Conservation (phyloP, 2,113 vertebrate species). For the Aplodontia rufa region DNA sequence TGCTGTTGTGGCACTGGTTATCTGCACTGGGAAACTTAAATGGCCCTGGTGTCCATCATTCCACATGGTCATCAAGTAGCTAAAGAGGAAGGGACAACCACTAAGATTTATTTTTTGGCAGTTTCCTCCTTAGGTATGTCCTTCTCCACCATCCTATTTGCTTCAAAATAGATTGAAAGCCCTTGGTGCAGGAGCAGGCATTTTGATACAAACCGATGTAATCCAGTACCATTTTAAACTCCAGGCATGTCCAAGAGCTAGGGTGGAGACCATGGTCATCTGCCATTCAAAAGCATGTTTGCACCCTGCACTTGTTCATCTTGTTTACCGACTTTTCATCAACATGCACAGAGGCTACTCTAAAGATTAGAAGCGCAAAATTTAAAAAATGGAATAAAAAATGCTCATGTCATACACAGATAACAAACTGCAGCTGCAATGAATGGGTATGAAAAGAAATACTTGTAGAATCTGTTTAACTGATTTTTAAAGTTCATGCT, state of each 20-base stretch:
- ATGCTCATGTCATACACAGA: neutral
- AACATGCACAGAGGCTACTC: neutral
- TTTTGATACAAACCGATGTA: neutral
- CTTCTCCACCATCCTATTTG: neutral
- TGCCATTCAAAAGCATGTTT: neutral
- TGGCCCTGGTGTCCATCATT: neutral
- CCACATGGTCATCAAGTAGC: neutral
- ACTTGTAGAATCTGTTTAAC: neutral
- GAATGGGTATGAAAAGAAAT: neutral
- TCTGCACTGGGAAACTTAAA: neutral
- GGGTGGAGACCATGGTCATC: neutral
- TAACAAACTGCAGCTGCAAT: neutral
- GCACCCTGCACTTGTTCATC: neutral
- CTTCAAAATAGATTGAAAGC: neutral
- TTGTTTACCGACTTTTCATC: conserved; percentile 31
- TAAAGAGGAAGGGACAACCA: neutral
- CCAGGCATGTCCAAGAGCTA: neutral
- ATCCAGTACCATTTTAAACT: neutral
- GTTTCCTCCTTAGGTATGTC: neutral
- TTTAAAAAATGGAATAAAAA: neutral
- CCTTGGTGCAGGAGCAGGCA: neutral
- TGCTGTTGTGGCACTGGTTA: neutral
- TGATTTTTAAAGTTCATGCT: neutral
- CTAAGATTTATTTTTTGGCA: neutral
- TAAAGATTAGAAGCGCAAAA: neutral